Base-by-base conservation (phyloP, 2,113 vertebrate species). In the Orthonyx spaldingii region DNA sequence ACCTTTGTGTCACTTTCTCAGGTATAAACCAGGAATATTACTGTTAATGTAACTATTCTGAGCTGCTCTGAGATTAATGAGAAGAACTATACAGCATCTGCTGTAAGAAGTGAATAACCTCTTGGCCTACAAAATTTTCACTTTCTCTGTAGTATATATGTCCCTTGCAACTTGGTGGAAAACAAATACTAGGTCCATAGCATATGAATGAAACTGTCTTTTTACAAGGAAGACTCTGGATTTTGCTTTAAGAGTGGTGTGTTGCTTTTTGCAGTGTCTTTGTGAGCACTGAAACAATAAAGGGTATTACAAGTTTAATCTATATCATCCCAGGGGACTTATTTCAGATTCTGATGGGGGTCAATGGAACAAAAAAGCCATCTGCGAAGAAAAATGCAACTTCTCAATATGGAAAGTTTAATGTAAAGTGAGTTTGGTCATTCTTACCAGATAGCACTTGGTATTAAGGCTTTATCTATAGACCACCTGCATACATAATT, bases 311-410 rank as follows among this genome's bases (percentile, higher is more conserved):
- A 94, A 57, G 61, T 95, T 92, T 95, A 87, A 94, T 81, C 72
- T 91, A 6, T 72, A 61, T 81, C 60, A 83, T 94, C 89, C 85
- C 79, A 78, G 49, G 84, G 39, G 90, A 92, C 49, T 87, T 89
- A 89, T 92, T 93, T 96, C 91, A 94, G 92, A 96, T 96, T 95
- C 95, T 94, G 91, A 91, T 76, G 44, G 64, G 56, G 74, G 65
- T 71, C 85, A 89, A 11, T 49, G 24, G 90, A 96, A 96, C 90
- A 97, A 93, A 91, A 95, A 94, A 95, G 80, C 93, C 94, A 96
- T 90, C 95, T 92, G 89, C 32, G 30, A 84, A 94, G 47, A 75
- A 88, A 93, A 92, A 44, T 84, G 49, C 55, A 66, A 49, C 64
- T 92, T 90, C 49, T 84, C 77, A 89, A 75, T 69, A 90, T 33